Conservation (phyloP, 1,140 invertebrate genomes). For the Oscheius sp. region DNA sequence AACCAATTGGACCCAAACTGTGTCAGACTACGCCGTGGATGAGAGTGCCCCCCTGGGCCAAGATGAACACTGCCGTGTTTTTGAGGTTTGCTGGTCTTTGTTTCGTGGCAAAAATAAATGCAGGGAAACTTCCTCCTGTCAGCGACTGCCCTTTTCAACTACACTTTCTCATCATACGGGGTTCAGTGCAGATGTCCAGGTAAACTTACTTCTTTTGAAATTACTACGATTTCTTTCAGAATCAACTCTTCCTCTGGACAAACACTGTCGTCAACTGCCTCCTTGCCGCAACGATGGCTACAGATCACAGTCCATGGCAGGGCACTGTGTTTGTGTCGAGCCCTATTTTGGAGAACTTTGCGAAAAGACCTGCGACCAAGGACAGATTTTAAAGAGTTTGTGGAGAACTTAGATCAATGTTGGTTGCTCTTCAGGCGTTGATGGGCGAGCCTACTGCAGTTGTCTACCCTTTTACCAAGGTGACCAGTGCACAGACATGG, state of each 20-base stretch:
- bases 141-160: conserved; percentile 27
- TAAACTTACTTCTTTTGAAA: too few species aligned
- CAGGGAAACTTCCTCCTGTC: conserved; percentile 38
- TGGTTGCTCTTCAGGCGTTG: conserved; percentile 24
- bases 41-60: conserved; percentile 25
- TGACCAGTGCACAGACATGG: conserved; percentile 56
- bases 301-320: conserved; percentile 39
- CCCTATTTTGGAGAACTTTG: conserved; percentile 60
- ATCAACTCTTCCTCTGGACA: conserved; percentile 47
- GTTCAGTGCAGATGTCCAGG: conserved; percentile 51
- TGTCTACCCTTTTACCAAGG: conserved; percentile 59
- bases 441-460: conserved; percentile 54
- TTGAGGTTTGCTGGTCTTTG: conserved; percentile 20
- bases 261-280: conserved; percentile 53
- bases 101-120: conserved; percentile 6
- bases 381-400: conserved; percentile 43
- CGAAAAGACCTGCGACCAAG: conserved; percentile 59
- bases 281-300: conserved; percentile 53
- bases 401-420: conserved; percentile 16
- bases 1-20: conserved; percentile 41
- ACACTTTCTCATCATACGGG: conserved; percentile 33
- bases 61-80: conserved; percentile 39
- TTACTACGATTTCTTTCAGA: too few species aligned
- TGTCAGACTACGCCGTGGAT: conserved; percentile 46
- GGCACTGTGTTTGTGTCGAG: conserved; percentile 48